phyloP scores from a whole-genome alignment of 2,113 vertebrate genomes.

The Hemiscyllium ocellatum region DNA sequence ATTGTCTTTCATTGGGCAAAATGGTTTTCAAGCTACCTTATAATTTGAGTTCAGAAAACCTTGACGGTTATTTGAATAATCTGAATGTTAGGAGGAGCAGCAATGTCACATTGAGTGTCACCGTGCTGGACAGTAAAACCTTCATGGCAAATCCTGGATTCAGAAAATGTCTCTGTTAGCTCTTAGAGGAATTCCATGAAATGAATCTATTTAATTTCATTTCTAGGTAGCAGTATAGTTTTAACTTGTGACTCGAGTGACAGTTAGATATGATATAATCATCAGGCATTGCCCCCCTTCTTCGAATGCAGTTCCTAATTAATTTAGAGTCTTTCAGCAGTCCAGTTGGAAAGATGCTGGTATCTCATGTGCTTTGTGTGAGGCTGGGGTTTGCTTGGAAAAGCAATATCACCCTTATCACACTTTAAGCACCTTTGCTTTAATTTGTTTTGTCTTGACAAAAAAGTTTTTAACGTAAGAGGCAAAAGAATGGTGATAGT shows the following conservation, averaged over 20 bases:
- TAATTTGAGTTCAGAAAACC: not conserved
- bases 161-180: not conserved
- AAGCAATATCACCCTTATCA: not conserved
- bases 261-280: not conserved
- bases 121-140: not conserved
- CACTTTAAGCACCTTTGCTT: not conserved
- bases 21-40: not conserved
- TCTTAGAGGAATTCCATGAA: not conserved
- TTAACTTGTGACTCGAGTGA: not conserved
- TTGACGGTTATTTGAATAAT: not conserved
- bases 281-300: not conserved
- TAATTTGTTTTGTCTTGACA: not conserved
- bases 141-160: no score
- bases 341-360: not conserved
- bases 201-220: not conserved
- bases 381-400: not conserved
- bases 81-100: not conserved
- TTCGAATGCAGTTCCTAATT: not conserved
- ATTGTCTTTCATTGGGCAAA: not conserved
- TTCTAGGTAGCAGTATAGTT: not conserved
- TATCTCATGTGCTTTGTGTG: not conserved
- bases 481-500: not conserved
- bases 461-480: slow-evolving; percentile 14
- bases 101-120: not conserved
- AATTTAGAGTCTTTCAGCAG: not conserved